Conservation (phyloP, 2,797 vertebrate species). For the Carduelis carduelis region DNA sequence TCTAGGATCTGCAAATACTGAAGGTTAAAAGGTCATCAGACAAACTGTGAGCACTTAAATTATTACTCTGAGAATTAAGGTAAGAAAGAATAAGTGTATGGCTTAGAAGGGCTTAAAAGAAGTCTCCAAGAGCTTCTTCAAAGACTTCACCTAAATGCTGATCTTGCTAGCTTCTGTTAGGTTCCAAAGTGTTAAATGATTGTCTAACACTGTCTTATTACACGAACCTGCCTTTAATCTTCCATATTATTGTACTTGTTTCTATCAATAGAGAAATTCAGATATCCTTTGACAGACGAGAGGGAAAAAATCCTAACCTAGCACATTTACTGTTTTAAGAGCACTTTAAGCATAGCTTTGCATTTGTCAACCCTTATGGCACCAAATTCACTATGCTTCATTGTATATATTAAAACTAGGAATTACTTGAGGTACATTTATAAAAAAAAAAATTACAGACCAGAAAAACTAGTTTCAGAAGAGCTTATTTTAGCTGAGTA, state of each 20-base stretch:
- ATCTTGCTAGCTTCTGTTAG: not conserved
- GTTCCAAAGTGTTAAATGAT: not conserved
- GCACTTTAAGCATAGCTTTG: not conserved
- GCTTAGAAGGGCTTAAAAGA: not conserved
- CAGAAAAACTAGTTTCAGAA: not conserved
- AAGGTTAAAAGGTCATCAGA: not conserved
- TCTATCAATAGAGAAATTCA: not conserved
- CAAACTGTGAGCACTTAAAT: not conserved
- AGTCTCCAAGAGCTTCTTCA: not conserved
- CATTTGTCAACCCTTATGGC: not conserved
- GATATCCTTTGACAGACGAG: not conserved
- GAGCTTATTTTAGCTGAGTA: not conserved
- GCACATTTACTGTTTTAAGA: not conserved
- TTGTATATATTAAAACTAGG: not conserved
- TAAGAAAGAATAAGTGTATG: not conserved
- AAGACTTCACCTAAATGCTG: not conserved
- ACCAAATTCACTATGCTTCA: not conserved
- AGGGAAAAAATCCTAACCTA: not conserved
- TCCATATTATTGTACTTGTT: not conserved
- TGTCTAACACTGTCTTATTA: not conserved
- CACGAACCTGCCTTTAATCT: not conserved
- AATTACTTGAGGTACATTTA: not conserved
- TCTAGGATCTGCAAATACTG: not conserved
- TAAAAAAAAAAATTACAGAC: not conserved
- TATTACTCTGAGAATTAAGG: not conserved